phyloP scores from a whole-genome alignment of 2,797 vertebrate species.

The Danionella dracula region DNA sequence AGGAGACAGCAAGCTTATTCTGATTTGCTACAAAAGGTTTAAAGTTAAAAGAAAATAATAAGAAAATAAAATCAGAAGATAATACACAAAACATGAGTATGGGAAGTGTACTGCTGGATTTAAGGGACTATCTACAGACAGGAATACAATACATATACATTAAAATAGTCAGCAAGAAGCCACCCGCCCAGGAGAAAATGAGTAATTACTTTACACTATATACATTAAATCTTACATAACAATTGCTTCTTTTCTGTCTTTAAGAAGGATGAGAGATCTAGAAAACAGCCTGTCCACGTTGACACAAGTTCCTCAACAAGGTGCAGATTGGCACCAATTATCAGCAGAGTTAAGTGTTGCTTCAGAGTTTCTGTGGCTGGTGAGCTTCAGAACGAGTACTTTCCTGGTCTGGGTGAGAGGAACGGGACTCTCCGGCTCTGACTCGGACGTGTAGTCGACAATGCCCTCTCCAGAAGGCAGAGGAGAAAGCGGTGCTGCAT shows the following conservation, averaged over 20 bases:
- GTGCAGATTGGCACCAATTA: slow-evolving; percentile 46
- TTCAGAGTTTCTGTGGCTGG: slow-evolving; percentile 54
- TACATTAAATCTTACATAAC: slow-evolving; percentile 33
- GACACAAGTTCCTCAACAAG: slow-evolving; percentile 53
- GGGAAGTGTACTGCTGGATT: slow-evolving; percentile 25
- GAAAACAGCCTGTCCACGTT: neutral
- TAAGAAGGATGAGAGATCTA: neutral
- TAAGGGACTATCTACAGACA: slow-evolving; percentile 65
- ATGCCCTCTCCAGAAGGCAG: slow-evolving; percentile 45
- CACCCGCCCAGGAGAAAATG: slow-evolving; percentile 32
- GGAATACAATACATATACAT: slow-evolving; percentile 49
- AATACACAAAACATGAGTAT: slow-evolving; percentile 18
- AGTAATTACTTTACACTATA: slow-evolving; percentile 52
- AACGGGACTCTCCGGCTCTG: slow-evolving; percentile 43
- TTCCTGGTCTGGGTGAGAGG: slow-evolving; percentile 48
- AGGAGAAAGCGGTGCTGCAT: slow-evolving; percentile 44
- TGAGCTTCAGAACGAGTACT: slow-evolving; percentile 74
- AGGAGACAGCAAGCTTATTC: neutral
- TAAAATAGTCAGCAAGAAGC: slow-evolving; percentile 50
- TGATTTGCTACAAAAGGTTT: neutral
- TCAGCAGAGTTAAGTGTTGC: slow-evolving; percentile 27
- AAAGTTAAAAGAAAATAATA: neutral
- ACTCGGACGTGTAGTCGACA: slow-evolving; percentile 41
- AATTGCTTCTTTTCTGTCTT: neutral
- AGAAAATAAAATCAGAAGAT: neutral